These are phyloP conservation scores for Apodemus agrarius DNA, from an alignment of 2,797 vertebrate genomes.

Conservation along the genomic window DNA sequence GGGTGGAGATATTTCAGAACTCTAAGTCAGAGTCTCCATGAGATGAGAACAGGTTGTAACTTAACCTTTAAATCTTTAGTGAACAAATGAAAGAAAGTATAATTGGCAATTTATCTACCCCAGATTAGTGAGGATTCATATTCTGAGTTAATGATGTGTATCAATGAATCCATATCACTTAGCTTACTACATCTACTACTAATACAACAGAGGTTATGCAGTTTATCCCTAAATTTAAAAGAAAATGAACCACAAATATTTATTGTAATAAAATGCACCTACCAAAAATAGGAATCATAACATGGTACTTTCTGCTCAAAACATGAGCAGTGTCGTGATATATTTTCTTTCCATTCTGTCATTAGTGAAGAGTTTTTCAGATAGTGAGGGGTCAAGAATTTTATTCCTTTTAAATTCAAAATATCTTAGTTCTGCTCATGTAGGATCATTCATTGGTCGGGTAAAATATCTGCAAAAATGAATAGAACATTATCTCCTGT, in stretches of 20 bases:
- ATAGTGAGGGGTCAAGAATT: neutral
- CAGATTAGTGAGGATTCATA: neutral
- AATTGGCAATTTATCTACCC: neutral
- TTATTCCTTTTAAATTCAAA: neutral
- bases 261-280: neutral
- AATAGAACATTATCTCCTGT: neutral
- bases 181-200: neutral
- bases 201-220: neutral
- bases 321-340: neutral
- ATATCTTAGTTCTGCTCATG: neutral
- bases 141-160: neutral
- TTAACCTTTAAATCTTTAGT: neutral
- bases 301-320: neutral
- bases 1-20: too few relatives aligned
- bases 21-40: too few relatives aligned
- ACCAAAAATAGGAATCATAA: neutral
- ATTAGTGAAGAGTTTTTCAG: neutral
- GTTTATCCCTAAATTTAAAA: neutral
- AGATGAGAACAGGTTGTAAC: neutral
- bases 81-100: neutral
- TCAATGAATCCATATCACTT: neutral
- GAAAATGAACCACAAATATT: neutral
- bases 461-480: neutral
- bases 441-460: neutral
- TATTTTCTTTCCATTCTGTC: neutral